A percentile compares a stretch with the other conserved stretches of the same genome.
Evolutionary conservation across 2,888 invertebrate species (phyloP).

Genomic region (Drosophila neotestacea): DNA sequence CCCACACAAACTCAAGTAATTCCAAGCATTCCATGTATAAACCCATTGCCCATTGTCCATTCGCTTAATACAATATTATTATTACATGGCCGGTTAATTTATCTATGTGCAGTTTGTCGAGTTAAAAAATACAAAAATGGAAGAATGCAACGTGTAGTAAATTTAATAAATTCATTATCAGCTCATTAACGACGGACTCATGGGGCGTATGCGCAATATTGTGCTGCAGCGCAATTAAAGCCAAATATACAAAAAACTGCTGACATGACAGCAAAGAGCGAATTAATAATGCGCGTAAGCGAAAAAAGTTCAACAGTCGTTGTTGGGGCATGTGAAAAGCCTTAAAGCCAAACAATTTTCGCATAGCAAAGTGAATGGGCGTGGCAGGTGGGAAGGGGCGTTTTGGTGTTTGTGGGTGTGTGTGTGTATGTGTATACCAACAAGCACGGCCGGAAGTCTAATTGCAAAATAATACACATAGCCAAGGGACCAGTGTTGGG

Average conservation of each 20-base stretch:
- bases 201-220: slow-evolving; percentile 52
- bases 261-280: slow-evolving; percentile 45
- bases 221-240: slow-evolving; percentile 56
- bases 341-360: slow-evolving; percentile 54
- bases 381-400: slow-evolving; percentile 25
- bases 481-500: slow-evolving; percentile 30
- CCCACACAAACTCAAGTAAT: slow-evolving; percentile 2
- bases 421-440: slow-evolving; percentile 13
- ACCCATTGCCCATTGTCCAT: slow-evolving; percentile 4
- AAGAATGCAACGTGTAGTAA: slow-evolving; percentile 57
- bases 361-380: slow-evolving; percentile 34
- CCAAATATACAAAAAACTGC: slow-evolving; percentile 30
- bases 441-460: slow-evolving; percentile 57
- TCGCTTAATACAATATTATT: slow-evolving; percentile 45
- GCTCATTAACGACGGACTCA: slow-evolving; percentile 67
- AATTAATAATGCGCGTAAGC: slow-evolving; percentile 53
- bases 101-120: slow-evolving; percentile 54
- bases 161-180: slow-evolving; percentile 81
- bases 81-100: slow-evolving; percentile 50
- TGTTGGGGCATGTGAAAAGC: slow-evolving; percentile 28
- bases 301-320: slow-evolving; percentile 51
- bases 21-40: neutral
- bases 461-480: slow-evolving; percentile 78
- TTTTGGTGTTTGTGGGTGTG: neutral
- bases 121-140: slow-evolving; percentile 16